Percentiles rank a stretch among this genome's conserved stretches.
Evolutionary conservation across 2,888 invertebrate species (phyloP).

Genomic region (Celastrina argiolus): DNA sequence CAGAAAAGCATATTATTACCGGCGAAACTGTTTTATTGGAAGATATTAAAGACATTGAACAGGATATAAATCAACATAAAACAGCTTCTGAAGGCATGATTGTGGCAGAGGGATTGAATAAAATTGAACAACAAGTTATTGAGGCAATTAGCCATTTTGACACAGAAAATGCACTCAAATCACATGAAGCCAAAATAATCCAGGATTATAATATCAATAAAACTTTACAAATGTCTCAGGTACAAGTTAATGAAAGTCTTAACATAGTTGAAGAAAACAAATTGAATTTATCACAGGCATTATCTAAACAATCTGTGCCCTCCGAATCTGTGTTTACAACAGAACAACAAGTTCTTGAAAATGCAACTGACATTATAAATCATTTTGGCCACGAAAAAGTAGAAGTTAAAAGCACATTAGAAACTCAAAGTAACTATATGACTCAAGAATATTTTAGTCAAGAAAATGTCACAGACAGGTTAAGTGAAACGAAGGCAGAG

Average conservation of each 20-base stretch:
- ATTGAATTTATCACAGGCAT: slow-evolving; percentile 47
- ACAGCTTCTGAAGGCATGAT: slow-evolving; percentile 38
- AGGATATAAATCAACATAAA: slow-evolving; percentile 39
- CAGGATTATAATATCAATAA: slow-evolving; percentile 35
- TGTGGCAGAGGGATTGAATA: slow-evolving; percentile 40
- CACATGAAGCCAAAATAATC: slow-evolving; percentile 28
- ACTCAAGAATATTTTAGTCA: slow-evolving; percentile 48
- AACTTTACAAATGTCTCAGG: slow-evolving; percentile 40
- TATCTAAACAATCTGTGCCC: slow-evolving; percentile 37
- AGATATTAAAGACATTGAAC: slow-evolving; percentile 40
- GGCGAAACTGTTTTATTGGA: slow-evolving; percentile 54
- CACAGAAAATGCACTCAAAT: slow-evolving; percentile 31
- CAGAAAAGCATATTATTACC: slow-evolving; percentile 50
- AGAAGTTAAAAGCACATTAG: slow-evolving; percentile 41
- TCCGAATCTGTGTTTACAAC: slow-evolving; percentile 45
- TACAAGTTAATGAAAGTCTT: slow-evolving; percentile 39
- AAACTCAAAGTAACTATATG: slow-evolving; percentile 49
- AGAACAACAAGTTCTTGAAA: slow-evolving; percentile 51
- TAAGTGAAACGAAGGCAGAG: slow-evolving; percentile 29
- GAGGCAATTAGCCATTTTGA: slow-evolving; percentile 34
- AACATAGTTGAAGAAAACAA: slow-evolving; percentile 32
- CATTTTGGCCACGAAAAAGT: slow-evolving; percentile 39
- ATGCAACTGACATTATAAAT: slow-evolving; percentile 36
- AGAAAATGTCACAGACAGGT: slow-evolving; percentile 42
- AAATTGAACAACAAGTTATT: slow-evolving; percentile 41